Conservation (phyloP, 2,113 vertebrate genomes). For the Petromus typicus region DNA sequence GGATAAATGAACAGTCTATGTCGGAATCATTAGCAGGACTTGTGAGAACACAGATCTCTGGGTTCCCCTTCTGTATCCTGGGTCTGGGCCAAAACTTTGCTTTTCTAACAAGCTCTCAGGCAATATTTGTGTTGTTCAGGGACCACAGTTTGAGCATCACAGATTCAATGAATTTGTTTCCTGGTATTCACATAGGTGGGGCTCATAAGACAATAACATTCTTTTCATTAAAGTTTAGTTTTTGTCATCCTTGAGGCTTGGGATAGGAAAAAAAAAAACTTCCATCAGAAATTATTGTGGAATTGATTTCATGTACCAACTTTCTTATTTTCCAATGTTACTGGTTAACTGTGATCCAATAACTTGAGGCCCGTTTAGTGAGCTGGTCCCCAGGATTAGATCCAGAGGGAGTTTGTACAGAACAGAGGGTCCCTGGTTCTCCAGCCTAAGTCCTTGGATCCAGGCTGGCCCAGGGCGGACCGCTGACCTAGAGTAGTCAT, state of each 20-base stretch:
- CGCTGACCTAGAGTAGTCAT: not conserved
- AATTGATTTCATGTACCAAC: not conserved
- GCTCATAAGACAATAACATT: not conserved
- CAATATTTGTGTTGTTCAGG: accelerated
- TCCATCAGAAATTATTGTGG: not conserved
- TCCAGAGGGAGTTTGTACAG: not conserved
- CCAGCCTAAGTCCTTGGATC: not conserved
- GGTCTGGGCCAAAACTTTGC: not conserved
- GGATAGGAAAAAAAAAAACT: not conserved
- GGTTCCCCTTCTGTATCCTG: not conserved
- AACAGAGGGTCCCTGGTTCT: not conserved
- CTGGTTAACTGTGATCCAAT: not conserved
- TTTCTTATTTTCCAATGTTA: not conserved
- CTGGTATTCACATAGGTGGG: not conserved
- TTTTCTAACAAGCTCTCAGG: not conserved
- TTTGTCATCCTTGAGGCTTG: not conserved
- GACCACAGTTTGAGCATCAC: not conserved
- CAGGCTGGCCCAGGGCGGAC: not conserved
- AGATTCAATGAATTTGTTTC: not conserved
- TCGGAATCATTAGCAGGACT: not conserved
- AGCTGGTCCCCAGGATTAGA: not conserved
- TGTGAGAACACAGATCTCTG: not conserved
- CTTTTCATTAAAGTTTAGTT: not conserved
- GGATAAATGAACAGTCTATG: not conserved
- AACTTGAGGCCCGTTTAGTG: not conserved